These are phyloP conservation scores for Crotalus horridus DNA, from an alignment of 2,113 vertebrate genomes.

Conservation along the genomic window DNA sequence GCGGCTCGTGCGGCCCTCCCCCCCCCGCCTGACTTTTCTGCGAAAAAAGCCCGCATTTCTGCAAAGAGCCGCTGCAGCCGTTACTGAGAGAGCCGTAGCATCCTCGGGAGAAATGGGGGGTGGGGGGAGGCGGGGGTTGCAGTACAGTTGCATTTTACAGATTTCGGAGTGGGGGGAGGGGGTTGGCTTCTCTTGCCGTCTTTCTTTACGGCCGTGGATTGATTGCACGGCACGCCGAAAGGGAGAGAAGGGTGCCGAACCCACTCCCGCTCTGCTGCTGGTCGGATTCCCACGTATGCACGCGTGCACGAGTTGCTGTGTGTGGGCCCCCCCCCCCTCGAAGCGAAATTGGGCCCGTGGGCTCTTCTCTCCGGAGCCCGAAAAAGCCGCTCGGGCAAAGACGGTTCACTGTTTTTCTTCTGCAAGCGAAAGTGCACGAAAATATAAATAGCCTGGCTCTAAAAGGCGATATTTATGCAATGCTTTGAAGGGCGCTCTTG, in stretches of 20 bases:
- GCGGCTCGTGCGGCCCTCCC: not conserved
- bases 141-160: not conserved
- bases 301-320: no score
- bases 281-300: not conserved
- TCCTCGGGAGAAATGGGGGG: not conserved
- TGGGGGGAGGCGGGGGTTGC: not conserved
- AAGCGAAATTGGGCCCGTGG: not conserved
- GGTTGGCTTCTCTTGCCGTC: not conserved
- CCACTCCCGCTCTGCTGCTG: not conserved
- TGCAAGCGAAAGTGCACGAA: not conserved
- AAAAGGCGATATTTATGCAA: not conserved
- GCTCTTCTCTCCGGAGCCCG: not conserved
- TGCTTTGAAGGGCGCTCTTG: not conserved
- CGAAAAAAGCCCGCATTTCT: not conserved
- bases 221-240: not conserved
- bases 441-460: not conserved
- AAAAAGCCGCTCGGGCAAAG: not conserved
- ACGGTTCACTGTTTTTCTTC: no score
- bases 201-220: not conserved
- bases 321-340: not conserved
- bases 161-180: not conserved
- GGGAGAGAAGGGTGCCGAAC: not conserved
- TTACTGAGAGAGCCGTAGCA: no score
- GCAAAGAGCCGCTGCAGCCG: not conserved
- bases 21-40: slow-evolving; percentile 10